Evolutionary conservation across 2,888 invertebrate species (phyloP).

Genomic region (Temnothorax ravouxi): DNA sequence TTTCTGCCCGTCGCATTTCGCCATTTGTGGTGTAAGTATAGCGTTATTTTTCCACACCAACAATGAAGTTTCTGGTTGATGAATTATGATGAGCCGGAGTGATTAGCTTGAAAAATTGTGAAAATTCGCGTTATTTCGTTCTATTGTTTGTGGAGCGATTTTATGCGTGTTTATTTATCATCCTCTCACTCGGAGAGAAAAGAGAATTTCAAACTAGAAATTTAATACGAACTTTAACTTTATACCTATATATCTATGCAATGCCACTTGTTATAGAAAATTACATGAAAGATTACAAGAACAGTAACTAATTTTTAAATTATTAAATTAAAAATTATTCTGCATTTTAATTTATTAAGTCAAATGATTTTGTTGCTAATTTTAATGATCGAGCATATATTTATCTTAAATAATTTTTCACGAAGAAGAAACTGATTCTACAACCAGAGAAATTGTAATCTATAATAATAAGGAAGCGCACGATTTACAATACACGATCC

Average conservation of each 20-base stretch:
- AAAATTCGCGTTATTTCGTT: conserved; percentile 3
- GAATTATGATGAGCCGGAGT: conserved; percentile 31
- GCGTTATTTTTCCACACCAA: conserved; percentile 35
- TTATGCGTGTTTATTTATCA: conserved; percentile 7
- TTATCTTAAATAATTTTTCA: conserved; percentile 4
- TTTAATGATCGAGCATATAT: conserved; percentile 3
- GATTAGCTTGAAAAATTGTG: conserved; percentile 39
- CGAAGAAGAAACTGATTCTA: neutral
- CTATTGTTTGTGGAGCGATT: conserved; percentile 1
- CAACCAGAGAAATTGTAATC: neutral
- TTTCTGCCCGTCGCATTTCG: conserved; percentile 32
- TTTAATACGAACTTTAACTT: conserved; percentile 20
- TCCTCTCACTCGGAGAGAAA: neutral
- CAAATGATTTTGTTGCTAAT: neutral
- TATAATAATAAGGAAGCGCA: neutral
- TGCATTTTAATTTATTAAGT: neutral
- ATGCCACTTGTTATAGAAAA: neutral
- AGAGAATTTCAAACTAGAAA: neutral
- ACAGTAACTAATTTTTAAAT: neutral
- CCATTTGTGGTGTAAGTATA: conserved; percentile 34
- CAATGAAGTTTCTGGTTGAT: conserved; percentile 18
- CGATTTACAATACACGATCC: neutral
- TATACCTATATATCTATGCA: neutral
- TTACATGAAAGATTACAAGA: neutral
- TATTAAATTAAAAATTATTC: neutral